These are phyloP conservation scores for Pipra filicauda DNA, from an alignment of 2,113 vertebrate genomes.

Conservation along the genomic window DNA sequence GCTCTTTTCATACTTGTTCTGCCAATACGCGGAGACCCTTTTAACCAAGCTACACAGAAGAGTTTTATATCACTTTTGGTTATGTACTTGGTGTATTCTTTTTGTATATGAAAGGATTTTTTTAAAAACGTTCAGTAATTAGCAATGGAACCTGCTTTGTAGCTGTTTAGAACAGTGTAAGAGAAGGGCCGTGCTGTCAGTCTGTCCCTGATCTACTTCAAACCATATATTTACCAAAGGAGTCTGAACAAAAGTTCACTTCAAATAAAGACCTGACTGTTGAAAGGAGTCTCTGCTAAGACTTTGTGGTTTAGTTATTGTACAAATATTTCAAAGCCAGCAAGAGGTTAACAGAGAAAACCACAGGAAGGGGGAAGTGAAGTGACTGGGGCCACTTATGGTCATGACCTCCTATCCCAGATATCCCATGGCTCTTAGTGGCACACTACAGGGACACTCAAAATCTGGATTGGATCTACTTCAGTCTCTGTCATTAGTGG, in stretches of 20 bases:
- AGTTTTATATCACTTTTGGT: constrained; percentile 72
- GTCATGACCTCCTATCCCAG: neutral
- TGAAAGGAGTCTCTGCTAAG: constrained; percentile 55
- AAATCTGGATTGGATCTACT: neutral
- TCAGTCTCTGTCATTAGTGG: neutral
- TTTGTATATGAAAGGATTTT: constrained; percentile 74
- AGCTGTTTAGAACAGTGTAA: constrained; percentile 39
- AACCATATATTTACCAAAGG: constrained; percentile 65
- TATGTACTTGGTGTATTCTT: constrained; percentile 68
- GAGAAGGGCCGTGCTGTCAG: constrained; percentile 35
- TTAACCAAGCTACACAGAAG: constrained; percentile 68
- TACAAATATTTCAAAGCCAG: constrained; percentile 10
- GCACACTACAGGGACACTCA: neutral
- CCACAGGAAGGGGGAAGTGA: neutral
- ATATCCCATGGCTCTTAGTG: neutral
- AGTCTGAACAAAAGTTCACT: constrained; percentile 53
- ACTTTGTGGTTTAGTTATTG: constrained; percentile 47
- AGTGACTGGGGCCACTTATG: neutral
- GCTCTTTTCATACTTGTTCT: constrained; percentile 75
- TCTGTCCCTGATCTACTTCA: constrained; percentile 62
- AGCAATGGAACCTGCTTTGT: constrained; percentile 59
- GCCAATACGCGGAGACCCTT: constrained; percentile 61
- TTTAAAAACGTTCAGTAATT: constrained; percentile 58
- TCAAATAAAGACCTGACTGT: constrained; percentile 57
- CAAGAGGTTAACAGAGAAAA: constrained; percentile 1